Evolutionary conservation across 2,797 vertebrate genomes (phyloP).

Genomic region (Paedocypris micromegethes): DNA sequence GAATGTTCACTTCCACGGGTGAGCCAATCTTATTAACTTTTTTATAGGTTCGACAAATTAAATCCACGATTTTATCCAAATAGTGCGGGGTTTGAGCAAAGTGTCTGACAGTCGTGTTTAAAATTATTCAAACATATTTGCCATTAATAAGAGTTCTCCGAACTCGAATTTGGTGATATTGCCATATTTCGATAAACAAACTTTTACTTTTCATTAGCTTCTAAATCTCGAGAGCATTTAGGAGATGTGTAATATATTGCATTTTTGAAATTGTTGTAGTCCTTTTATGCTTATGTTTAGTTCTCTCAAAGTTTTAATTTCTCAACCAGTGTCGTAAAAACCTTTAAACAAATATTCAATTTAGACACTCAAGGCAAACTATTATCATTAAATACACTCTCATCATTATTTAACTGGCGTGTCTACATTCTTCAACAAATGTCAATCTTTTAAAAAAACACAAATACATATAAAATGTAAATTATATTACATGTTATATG

Average conservation of each 20-base stretch:
- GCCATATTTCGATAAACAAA: conserved; percentile 44
- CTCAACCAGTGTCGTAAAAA: too few relatives aligned
- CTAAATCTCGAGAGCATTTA: neutral
- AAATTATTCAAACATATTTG: conserved; percentile 61
- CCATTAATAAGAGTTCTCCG: conserved; percentile 49
- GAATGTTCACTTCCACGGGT: conserved; percentile 45
- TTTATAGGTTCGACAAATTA: conserved; percentile 62
- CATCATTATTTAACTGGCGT: too few relatives aligned
- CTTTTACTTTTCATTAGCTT: conserved; percentile 31
- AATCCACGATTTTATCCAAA: conserved; percentile 63
- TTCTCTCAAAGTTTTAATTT: too few relatives aligned
- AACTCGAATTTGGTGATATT: conserved; percentile 41
- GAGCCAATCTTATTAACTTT: conserved; percentile 57
- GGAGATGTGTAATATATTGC: neutral
- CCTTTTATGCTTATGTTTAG: too few relatives aligned
- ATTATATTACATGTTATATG: too few relatives aligned
- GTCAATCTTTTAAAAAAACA: too few relatives aligned
- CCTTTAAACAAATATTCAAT: too few relatives aligned
- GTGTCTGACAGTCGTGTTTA: conserved; percentile 60
- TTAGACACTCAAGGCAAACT: too few relatives aligned
- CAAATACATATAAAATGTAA: too few relatives aligned
- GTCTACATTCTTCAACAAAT: too few relatives aligned
- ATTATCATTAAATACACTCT: too few relatives aligned
- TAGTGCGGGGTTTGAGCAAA: conserved; percentile 50
- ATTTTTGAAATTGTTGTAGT: too few relatives aligned